Evolutionary conservation across 2,113 vertebrate genomes (phyloP), one percentile per base, ranked within the genome.

Genomic region (Emydocephalus ijimae): DNA sequence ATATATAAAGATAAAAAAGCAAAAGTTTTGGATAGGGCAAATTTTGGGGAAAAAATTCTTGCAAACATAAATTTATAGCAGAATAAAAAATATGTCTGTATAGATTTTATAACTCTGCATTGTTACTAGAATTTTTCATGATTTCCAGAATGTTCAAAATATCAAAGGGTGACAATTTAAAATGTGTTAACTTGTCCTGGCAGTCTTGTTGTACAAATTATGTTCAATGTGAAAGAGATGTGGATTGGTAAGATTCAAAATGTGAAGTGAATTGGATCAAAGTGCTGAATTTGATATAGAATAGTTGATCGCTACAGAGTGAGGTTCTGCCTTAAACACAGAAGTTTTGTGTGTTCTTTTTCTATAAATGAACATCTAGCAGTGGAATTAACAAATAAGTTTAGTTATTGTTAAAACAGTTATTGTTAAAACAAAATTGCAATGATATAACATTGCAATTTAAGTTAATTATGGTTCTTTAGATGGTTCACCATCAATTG

Each of bases 1-100:
- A 88, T 92, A 61, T 92, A 61, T 92, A 54, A 89, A 93, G 64
- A 91, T 52, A n/a, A 93, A 93, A 93, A 94, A 92, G 20, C 43
- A 90, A 94, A 2, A n/a, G 2, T 57, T 11, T 54, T 20, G 26
- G 43, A 55, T 43, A 20, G 43, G n/a, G n/a, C 64, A 39, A 24
- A 26, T 11, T 92, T 48, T 10, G 57, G n/a, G 7, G 3, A 39
- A 55, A 88, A 45, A 92, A 85, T 6, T n/a, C 15, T 56, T 74
- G 87, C 21, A 89, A 20, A 81, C 54, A 57, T 11, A 85, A 43
- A 43, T 74, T 92, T 89, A 91, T 4, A 48, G 64, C 43, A 7
- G 45, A 9, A 89, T 24, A 5, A 23, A 88, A 3, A 85, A 20
- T 91, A 89, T 34, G 7, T 45, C n/a, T 39, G n/a, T 89, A 93